A percentile compares a stretch with the other conserved stretches of the same genome.
Conservation (phyloP, 2,113 vertebrate species). For the Gnathonemus echidnorhynchus region DNA sequence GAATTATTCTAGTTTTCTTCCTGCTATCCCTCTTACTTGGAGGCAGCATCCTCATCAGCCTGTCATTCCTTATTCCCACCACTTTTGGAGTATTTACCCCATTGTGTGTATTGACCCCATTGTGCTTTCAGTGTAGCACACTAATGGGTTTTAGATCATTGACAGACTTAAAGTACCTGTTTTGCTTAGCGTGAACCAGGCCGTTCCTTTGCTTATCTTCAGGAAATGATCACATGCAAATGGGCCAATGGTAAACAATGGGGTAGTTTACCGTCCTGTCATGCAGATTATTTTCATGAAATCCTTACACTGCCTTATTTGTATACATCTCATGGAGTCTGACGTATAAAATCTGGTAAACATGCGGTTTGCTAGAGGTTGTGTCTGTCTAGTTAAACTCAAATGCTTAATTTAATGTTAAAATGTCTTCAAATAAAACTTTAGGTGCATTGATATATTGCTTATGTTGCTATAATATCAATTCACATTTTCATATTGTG, state of each 20-base stretch:
- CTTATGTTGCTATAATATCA: too few species aligned
- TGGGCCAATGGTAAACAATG: background rate
- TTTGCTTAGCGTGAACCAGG: background rate
- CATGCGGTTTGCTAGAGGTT: too few species aligned
- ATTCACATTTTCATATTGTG: too few species aligned
- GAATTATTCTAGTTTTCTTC: background rate
- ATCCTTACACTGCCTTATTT: too few species aligned
- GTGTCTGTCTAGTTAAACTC: too few species aligned
- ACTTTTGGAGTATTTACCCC: background rate
- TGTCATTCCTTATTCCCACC: background rate
- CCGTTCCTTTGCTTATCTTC: background rate
- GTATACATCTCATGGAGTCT: too few species aligned
- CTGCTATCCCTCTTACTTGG: background rate
- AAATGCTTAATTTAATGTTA: too few species aligned
- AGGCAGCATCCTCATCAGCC: background rate
- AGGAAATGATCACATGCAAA: background rate
- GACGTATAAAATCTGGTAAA: too few species aligned
- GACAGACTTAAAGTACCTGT: background rate
- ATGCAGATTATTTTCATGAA: too few species aligned
- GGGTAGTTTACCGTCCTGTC: too few species aligned
- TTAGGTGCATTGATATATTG: too few species aligned
- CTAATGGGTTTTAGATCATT: background rate
- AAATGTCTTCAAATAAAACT: too few species aligned
- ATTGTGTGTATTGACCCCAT: background rate
- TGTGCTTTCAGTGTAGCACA: background rate